Evolutionary conservation across 2,797 vertebrate genomes (phyloP).

Genomic region (Clarias fuscus): DNA sequence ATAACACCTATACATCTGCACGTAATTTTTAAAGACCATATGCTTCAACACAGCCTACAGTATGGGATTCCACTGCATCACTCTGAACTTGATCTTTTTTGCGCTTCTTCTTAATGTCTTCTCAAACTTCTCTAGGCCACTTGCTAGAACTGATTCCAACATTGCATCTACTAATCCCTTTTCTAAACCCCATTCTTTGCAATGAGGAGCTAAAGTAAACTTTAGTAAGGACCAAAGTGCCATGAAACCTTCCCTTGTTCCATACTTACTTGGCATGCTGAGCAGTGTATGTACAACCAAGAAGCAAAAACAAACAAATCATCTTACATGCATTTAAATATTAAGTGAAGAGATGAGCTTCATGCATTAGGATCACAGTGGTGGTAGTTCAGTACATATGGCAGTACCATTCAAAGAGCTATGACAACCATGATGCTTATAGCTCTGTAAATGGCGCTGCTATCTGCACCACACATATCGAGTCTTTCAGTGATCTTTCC

Average conservation of each 20-base stretch:
- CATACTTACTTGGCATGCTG: slow-evolving; percentile 12
- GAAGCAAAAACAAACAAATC: background rate
- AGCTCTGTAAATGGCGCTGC: slow-evolving; percentile 95
- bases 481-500: slow-evolving; percentile 38
- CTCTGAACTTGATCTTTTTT: slow-evolving; percentile 13
- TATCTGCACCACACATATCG: slow-evolving; percentile 76
- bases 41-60: background rate
- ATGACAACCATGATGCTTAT: slow-evolving; percentile 84
- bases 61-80: background rate
- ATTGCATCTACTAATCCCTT: slow-evolving; percentile 20
- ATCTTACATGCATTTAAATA: slow-evolving; percentile 2
- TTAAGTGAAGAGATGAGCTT: background rate
- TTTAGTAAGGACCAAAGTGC: background rate
- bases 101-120: slow-evolving; percentile 15
- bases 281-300: background rate
- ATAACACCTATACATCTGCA: background rate
- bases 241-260: background rate
- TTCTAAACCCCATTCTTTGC: slow-evolving; percentile 26
- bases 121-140: background rate
- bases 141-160: slow-evolving; percentile 5
- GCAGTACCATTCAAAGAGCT: slow-evolving; percentile 98
- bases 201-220: slow-evolving; percentile 4
- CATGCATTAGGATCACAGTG: slow-evolving; percentile 24
- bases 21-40: background rate
- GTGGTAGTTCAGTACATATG: slow-evolving; percentile 78